A percentile compares a stretch with the other conserved stretches of the same genome.
Conservation (phyloP, 2,888 invertebrate species). For the Suillia variegata region DNA sequence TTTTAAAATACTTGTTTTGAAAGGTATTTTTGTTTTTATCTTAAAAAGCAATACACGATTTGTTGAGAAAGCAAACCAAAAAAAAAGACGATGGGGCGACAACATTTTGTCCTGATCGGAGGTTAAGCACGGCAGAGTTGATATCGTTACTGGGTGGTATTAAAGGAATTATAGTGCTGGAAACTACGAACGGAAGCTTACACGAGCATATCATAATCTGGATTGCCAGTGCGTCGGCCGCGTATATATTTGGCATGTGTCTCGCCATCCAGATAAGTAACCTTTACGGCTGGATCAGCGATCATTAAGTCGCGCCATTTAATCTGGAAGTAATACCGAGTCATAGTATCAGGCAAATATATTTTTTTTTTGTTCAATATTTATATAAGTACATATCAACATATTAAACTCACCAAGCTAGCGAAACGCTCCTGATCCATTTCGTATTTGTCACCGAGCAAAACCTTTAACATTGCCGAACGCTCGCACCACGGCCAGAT, state of each 20-base stretch:
- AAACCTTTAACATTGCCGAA: slow-evolving; percentile 63
- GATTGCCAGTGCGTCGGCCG: slow-evolving; percentile 69
- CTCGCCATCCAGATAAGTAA: slow-evolving; percentile 70
- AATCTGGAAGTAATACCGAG: slow-evolving; percentile 61
- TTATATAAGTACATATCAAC: background rate
- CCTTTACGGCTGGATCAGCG: slow-evolving; percentile 71
- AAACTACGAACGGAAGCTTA: slow-evolving; percentile 25
- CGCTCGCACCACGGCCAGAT: slow-evolving; percentile 85
- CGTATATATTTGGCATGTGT: slow-evolving; percentile 75
- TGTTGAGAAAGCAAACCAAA: background rate
- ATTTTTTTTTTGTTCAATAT: slow-evolving; percentile 20
- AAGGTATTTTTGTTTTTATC: no score
- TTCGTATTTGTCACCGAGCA: slow-evolving; percentile 65
- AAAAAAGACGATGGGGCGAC: background rate
- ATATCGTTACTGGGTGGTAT: no score
- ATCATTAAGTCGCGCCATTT: slow-evolving; percentile 75
- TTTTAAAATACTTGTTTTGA: no score
- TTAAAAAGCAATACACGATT: background rate
- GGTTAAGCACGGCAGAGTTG: no score
- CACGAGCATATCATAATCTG: slow-evolving; percentile 61
- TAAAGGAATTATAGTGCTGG: no score
- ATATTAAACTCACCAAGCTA: slow-evolving; percentile 30
- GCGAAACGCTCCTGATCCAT: slow-evolving; percentile 34
- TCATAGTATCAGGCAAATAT: background rate
- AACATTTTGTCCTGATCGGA: background rate